Evolutionary conservation across 2,888 invertebrate genomes (phyloP).

Genomic region (Dryobotodes eremita): DNA sequence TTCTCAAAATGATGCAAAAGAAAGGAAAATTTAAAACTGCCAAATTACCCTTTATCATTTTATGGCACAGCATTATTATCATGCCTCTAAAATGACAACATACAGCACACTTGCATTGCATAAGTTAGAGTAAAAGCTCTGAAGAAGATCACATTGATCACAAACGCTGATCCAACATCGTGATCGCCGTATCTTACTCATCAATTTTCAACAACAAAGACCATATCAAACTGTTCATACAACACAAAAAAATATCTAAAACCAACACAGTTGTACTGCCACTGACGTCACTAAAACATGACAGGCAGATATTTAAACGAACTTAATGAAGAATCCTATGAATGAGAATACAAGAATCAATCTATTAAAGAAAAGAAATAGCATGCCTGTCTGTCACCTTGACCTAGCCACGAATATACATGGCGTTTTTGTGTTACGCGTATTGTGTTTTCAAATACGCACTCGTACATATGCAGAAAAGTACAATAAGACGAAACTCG

Average conservation of each 20-base stretch:
- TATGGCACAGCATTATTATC: not conserved
- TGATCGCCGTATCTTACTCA: not conserved
- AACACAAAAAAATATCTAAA: not conserved
- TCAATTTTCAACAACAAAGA: conserved; percentile 23
- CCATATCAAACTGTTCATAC: conserved; percentile 14
- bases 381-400: conserved; percentile 53
- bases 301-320: conserved; percentile 34
- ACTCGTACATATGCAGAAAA: conserved; percentile 50
- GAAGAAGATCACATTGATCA: not conserved
- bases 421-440: conserved; percentile 51
- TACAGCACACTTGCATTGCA: not conserved
- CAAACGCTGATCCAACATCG: not conserved
- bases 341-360: conserved; percentile 52
- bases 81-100: not conserved
- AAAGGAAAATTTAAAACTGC: not conserved
- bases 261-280: conserved; percentile 5
- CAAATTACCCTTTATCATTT: not conserved
- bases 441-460: conserved; percentile 50
- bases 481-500: conserved; percentile 57
- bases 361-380: conserved; percentile 39
- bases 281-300: conserved; percentile 24
- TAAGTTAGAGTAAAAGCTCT: not conserved
- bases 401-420: conserved; percentile 43
- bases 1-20: not conserved
- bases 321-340: conserved; percentile 48